Evolutionary conservation across 1,140 invertebrate genomes (phyloP).

Genomic region (Platyscapa corneri): DNA sequence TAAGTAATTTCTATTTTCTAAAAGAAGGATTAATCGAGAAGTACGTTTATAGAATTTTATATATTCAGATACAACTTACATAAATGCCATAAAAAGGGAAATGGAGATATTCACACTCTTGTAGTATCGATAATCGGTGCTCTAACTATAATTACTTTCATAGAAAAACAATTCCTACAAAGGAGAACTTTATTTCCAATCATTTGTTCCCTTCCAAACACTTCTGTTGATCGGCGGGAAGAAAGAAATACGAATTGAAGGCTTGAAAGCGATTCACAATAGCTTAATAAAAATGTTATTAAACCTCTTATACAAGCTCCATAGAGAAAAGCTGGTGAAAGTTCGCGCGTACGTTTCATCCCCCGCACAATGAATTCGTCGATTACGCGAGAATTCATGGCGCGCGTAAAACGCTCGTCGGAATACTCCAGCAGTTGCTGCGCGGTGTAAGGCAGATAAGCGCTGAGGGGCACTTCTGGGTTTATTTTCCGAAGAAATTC

Average conservation of each 20-base stretch:
- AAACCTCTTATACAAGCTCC: background rate
- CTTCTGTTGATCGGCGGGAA: background rate
- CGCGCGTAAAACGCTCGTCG: constrained; percentile 36
- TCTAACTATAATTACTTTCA: background rate
- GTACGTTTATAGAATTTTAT: too few species aligned
- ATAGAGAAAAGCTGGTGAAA: background rate
- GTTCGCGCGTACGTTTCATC: background rate
- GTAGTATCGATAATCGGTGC: background rate
- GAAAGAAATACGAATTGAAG: background rate
- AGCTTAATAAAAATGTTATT: constrained; percentile 47
- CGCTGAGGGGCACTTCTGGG: constrained; percentile 47
- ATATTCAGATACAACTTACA: too few species aligned
- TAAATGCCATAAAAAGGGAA: background rate
- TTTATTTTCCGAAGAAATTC: constrained; percentile 54
- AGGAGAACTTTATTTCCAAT: background rate
- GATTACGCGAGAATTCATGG: constrained; percentile 48
- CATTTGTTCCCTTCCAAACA: background rate
- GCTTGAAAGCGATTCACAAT: constrained; percentile 22
- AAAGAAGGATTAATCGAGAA: too few species aligned
- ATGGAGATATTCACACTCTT: background rate
- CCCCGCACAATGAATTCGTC: constrained; percentile 32
- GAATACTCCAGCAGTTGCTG: background rate
- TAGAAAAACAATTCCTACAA: background rate
- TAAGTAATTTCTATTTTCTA: too few species aligned
- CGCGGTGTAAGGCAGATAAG: constrained; percentile 37